These are phyloP conservation scores for Cataglyphis livida DNA, from an alignment of 2,888 invertebrate genomes.

Conservation along the genomic window DNA sequence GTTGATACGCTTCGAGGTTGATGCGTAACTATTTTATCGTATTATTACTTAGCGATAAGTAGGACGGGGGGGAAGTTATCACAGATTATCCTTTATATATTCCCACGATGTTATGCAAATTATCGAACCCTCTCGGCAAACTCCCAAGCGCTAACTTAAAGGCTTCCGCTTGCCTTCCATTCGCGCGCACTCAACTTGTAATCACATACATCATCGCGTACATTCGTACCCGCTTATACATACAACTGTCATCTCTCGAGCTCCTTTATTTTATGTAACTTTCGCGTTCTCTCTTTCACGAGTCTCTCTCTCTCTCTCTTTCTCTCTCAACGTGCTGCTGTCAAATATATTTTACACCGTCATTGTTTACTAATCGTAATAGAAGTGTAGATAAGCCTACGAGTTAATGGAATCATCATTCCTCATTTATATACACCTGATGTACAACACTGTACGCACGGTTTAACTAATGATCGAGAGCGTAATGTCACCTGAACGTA, in stretches of 20 bases:
- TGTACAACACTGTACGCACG: not conserved
- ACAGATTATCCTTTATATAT: constrained; percentile 72
- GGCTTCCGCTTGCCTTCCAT: constrained; percentile 59
- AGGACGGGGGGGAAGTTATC: constrained; percentile 67
- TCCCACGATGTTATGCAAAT: constrained; percentile 73
- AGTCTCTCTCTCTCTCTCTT: not conserved
- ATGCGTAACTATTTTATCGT: constrained; percentile 61
- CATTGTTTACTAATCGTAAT: constrained; percentile 41
- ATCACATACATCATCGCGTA: constrained; percentile 38
- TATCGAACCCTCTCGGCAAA: constrained; percentile 62
- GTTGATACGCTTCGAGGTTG: not conserved
- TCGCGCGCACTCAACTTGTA: constrained; percentile 29
- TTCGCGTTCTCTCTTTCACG: constrained; percentile 10
- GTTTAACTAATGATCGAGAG: constrained; percentile 9
- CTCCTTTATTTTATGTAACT: constrained; percentile 47
- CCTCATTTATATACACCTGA: not conserved
- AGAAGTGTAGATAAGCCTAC: not conserved
- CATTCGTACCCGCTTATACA: constrained; percentile 14
- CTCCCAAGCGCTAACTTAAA: constrained; percentile 58
- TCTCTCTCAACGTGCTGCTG: not conserved
- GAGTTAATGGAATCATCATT: constrained; percentile 13
- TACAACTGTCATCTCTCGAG: not conserved
- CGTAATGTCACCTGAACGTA: not conserved
- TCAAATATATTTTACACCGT: constrained; percentile 8
- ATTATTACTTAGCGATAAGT: constrained; percentile 71